phyloP scores from a whole-genome alignment of 2,113 vertebrate genomes.

The Nipponia nippon region DNA sequence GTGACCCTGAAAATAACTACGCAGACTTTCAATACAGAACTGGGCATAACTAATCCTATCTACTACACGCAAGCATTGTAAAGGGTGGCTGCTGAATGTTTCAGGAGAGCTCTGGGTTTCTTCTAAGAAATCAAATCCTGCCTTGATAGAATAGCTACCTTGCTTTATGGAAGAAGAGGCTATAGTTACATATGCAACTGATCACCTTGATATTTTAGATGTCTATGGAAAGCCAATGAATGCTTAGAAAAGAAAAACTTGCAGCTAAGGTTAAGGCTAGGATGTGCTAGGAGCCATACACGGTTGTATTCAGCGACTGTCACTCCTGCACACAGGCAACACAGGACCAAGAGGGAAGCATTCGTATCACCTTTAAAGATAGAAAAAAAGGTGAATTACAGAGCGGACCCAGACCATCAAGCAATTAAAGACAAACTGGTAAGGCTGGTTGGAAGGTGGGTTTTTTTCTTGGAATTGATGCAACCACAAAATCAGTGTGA shows the following conservation, averaged over 20 bases:
- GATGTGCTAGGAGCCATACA: neutral
- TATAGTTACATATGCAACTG: neutral
- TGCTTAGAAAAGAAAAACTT: neutral
- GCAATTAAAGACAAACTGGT: neutral
- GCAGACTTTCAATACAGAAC: neutral
- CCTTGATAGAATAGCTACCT: neutral
- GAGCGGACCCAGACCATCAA: neutral
- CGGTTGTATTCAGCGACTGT: accelerated
- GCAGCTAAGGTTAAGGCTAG: neutral
- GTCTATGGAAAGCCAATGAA: neutral
- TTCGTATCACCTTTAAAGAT: neutral
- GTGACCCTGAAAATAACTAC: neutral
- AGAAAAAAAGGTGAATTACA: neutral
- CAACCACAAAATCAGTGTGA: neutral
- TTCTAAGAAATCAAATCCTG: neutral
- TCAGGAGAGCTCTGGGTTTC: neutral
- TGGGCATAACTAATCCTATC: neutral
- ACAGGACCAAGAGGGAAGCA: neutral
- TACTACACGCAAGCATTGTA: accelerated
- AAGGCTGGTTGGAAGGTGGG: neutral
- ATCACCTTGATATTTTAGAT: neutral
- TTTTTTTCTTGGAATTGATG: neutral
- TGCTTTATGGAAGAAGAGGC: neutral
- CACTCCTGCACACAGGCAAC: neutral
- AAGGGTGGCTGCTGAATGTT: neutral